Conservation (phyloP, 2,888 invertebrate species). For the Lasioglossum figueresi region DNA sequence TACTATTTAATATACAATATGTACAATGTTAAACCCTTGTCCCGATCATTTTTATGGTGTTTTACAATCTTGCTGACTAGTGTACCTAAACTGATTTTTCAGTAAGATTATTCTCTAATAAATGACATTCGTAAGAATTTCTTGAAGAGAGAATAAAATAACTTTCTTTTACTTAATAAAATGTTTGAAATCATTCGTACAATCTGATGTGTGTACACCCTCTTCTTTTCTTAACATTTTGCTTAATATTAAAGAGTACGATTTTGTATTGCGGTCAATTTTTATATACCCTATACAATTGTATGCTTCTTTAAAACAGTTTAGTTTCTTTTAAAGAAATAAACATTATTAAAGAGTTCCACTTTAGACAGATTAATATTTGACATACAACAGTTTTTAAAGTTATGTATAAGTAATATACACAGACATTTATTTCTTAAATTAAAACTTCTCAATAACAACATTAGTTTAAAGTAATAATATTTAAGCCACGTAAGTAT, state of each 20-base stretch:
- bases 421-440: neutral
- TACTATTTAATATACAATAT: constrained; percentile 2
- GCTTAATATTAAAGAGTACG: neutral
- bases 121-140: neutral
- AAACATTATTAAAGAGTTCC: neutral
- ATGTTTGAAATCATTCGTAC: neutral
- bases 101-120: neutral
- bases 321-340: neutral
- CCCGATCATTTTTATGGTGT: neutral
- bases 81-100: neutral
- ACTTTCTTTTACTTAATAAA: neutral
- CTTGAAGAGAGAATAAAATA: neutral
- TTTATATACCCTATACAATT: neutral
- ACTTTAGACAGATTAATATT: neutral
- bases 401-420: neutral
- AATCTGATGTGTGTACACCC: neutral
- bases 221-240: neutral
- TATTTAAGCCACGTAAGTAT: neutral
- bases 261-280: neutral
- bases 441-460: neutral
- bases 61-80: neutral
- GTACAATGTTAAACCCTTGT: neutral
- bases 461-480: neutral
- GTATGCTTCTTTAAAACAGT: neutral
- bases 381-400: neutral